Evolutionary conservation across 2,113 vertebrate species (phyloP).

Genomic region (human): GRCh38 chr3:150781001-150781500

Average conservation of each 20-base stretch:
- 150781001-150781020: background rate
- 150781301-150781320: background rate
- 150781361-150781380: background rate
- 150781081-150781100: background rate
- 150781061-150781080: background rate
- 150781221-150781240: background rate
- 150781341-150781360: background rate
- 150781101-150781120: background rate
- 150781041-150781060: background rate
- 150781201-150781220: background rate
- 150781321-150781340: background rate
- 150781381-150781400: background rate
- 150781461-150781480: background rate
- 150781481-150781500: background rate
- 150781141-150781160: background rate
- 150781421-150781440: background rate
- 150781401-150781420: background rate
- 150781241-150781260: background rate
- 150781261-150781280: background rate
- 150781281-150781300: background rate
- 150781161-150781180: background rate
- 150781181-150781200: background rate
- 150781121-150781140: background rate
- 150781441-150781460: background rate
- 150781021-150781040: background rate